Evolutionary conservation across 2,888 invertebrate genomes (phyloP).

Genomic region (Bombylius discolor): DNA sequence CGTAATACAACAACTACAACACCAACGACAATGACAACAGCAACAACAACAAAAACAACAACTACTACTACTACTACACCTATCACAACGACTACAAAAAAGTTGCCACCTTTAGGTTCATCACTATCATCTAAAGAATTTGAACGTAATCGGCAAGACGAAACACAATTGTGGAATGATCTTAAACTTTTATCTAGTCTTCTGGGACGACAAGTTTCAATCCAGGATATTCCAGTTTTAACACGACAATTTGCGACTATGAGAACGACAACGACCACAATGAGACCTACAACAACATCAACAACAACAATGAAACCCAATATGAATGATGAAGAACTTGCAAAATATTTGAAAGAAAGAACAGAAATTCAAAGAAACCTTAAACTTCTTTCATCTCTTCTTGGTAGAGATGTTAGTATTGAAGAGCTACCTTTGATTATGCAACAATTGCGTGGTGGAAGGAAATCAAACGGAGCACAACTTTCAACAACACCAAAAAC

Average conservation of each 20-base stretch:
- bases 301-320: slow-evolving; percentile 27
- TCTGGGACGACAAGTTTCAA: slow-evolving; percentile 20
- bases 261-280: slow-evolving; percentile 22
- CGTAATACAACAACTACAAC: slow-evolving; percentile 14
- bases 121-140: slow-evolving; percentile 22
- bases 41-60: slow-evolving; percentile 15
- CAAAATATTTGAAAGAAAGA: slow-evolving; percentile 1
- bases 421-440: slow-evolving; percentile 19
- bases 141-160: slow-evolving; percentile 18
- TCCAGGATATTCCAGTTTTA: slow-evolving; percentile 17
- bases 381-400: slow-evolving; percentile 16
- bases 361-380: slow-evolving; percentile 17
- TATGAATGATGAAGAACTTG: slow-evolving; percentile 19
- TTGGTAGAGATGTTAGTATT: slow-evolving; percentile 14
- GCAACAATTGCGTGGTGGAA: slow-evolving; percentile 20
- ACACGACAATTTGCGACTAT: slow-evolving; percentile 18
- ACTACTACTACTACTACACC: slow-evolving; percentile 6
- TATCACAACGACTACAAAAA: slow-evolving; percentile 23
- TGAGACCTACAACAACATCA: slow-evolving; percentile 31
- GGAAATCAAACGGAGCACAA: slow-evolving; percentile 12
- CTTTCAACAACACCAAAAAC: slow-evolving; percentile 12
- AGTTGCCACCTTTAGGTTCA: slow-evolving; percentile 25
- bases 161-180: slow-evolving; percentile 20
- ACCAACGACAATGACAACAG: slow-evolving; percentile 7
- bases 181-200: slow-evolving; percentile 21